Conservation (phyloP, 2,888 invertebrate genomes). For the Pristionchus entomophagus region DNA sequence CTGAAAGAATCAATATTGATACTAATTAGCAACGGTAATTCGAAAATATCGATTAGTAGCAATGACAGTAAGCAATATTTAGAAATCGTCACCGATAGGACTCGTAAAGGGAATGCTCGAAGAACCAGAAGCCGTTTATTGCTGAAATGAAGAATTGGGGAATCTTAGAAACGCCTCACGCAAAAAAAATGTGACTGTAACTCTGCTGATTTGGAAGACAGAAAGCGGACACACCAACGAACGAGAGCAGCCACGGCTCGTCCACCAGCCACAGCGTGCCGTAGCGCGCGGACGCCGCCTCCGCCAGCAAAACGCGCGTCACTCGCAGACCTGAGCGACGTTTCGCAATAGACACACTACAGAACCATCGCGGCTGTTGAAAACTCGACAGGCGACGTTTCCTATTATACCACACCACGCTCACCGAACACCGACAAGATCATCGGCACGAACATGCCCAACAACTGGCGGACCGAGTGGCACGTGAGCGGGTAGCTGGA, state of each 20-base stretch:
- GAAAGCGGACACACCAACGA: not conserved
- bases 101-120: not conserved
- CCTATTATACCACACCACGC: not conserved
- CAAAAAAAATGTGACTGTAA: not conserved
- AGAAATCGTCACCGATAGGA: not conserved
- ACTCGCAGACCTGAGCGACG: not conserved
- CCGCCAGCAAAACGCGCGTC: not conserved
- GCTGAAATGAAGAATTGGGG: not conserved
- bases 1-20: not conserved
- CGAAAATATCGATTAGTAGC: too few species aligned
- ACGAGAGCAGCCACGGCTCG: conserved; percentile 1
- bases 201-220: not conserved
- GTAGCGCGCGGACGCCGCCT: not conserved
- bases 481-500: conserved; percentile 2
- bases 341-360: not conserved
- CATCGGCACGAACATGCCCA: not conserved
- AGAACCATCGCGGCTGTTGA: not conserved
- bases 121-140: not conserved
- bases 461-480: not conserved
- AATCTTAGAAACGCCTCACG: not conserved
- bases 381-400: conserved; percentile 23
- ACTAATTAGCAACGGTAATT: not conserved
- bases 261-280: not conserved
- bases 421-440: not conserved
- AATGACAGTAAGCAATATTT: too few species aligned